Base-by-base conservation (phyloP, 2,888 invertebrate genomes). In the Mythimna albipuncta region DNA sequence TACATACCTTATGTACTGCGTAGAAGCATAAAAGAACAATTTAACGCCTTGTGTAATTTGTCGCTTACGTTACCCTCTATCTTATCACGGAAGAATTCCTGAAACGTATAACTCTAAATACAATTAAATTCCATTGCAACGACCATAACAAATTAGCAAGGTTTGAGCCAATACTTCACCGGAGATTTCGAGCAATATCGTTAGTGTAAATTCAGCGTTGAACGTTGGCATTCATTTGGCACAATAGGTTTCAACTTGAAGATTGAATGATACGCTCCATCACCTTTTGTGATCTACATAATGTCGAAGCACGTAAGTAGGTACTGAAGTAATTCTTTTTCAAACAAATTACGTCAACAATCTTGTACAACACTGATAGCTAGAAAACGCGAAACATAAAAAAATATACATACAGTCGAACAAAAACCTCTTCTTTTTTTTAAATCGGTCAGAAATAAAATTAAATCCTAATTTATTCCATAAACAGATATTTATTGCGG, bases 181-280 rank as follows among this genome's bases (percentile, higher is more conserved):
- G 10, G 16, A 47, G 10, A 72, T 71, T 64, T 65, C 21, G 62
- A 72, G 64, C 21, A 64, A 66, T 64, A 66, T 78, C 50, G 35
- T 59, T 54, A 41, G 35, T n/a, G 32, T 58, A 64, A 57, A 70
- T 69, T 64, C 61, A 55, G 68, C 62, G 61, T 70, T 65, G 35
- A 72, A 65, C 63, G 52, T 69, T 72, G 61, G 65, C 69, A 80
- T 80, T 82, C 80, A 65, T 71, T 68, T 59, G 32, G 26, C 32
- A 83, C 74, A 84, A 83, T 84, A 72, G 70, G 32, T 69, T 76
- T 69, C 66, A 61, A 84, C 73, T 75, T 68, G 69, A 81, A 84
- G 85, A 89, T 87, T 84, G 77, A 89, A 85, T 85, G 88, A 87
- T 79, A 87, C 86, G 86, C 85, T 91, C 85, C 82, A 88, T 90